These are phyloP conservation scores for Dorcus parallelipipedus DNA, from an alignment of 2,888 invertebrate species.

Conservation along the genomic window DNA sequence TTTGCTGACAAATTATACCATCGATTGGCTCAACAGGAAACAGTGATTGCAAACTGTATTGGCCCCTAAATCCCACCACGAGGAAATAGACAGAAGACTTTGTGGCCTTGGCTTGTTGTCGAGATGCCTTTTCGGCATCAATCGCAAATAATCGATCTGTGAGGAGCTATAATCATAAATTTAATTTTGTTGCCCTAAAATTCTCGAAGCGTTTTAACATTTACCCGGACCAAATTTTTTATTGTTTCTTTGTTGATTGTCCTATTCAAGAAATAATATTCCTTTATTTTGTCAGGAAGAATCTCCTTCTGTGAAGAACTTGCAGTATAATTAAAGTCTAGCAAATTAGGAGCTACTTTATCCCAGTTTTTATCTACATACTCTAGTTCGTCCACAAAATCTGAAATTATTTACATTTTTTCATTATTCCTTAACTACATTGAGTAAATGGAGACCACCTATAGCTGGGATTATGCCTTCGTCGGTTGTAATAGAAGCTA, in stretches of 20 bases:
- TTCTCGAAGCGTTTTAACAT: too few relatives aligned
- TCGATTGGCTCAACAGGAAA: too few relatives aligned
- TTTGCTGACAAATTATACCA: too few relatives aligned
- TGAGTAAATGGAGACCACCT: too few relatives aligned
- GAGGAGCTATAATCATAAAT: constrained; percentile 47
- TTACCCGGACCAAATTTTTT: too few relatives aligned
- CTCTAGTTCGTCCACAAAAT: constrained; percentile 11
- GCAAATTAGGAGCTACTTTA: constrained; percentile 58
- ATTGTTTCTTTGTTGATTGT: too few relatives aligned
- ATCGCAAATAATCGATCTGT: constrained; percentile 60
- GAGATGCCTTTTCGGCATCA: constrained; percentile 55
- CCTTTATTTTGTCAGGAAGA: constrained; percentile 54
- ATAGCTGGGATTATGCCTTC: constrained; percentile 67
- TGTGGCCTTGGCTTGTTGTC: constrained; percentile 53
- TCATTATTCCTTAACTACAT: too few relatives aligned
- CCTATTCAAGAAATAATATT: constrained; percentile 55
- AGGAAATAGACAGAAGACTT: constrained; percentile 59
- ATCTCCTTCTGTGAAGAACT: constrained; percentile 20
- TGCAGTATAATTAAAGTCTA: constrained; percentile 61
- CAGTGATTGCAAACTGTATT: background rate
- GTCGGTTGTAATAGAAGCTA: constrained; percentile 61
- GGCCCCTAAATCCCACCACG: constrained; percentile 15
- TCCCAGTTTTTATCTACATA: constrained; percentile 59
- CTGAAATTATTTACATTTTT: constrained; percentile 15
- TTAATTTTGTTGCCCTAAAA: too few relatives aligned